Evolutionary conservation across 2,888 invertebrate species (phyloP), one percentile per base, ranked within the genome.

Genomic region (Syritta pipiens): DNA sequence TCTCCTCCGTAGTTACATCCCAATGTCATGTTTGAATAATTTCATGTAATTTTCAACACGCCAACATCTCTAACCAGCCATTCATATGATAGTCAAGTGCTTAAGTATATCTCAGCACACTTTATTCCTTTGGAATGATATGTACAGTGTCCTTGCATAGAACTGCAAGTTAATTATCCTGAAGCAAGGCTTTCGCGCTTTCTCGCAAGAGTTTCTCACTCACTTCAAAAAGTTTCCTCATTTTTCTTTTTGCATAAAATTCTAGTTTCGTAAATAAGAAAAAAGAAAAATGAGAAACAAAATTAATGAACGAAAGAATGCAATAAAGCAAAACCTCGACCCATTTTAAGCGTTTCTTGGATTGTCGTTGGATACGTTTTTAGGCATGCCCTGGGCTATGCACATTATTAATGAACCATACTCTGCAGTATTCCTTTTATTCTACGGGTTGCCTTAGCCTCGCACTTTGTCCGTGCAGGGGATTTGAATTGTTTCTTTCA

Each of bases 371-470:
- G 40, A 55, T 55, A 40, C 55, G 40, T 26, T 55, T 26, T 40
- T 37, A 6, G 37, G 17, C 37, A 26, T 24, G 40, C 59, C 30
- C 6, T 26, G 37, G 14, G 69, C 42, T 19, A 37, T 28, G 42
- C 44, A 37, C 28, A 37, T 60, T 60, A 32, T 46, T 69, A 48
- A 69, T 51, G 37, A 57, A 37, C 24, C 32, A 19, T n/a, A n/a
- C n/a, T n/a, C 26, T 40, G 44, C 59, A 22, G 42, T 19, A n/a
- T 60, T 46, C 49, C 20, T 57, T 48, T 19, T 1, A 9, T 44
- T 35, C 10, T 22, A n/a, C n/a, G n/a, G n/a, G n/a, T 10, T 35
- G 53, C 32, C 32, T 46, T 53, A 55, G 46, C 51, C 35, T 53
- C 12, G 37, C 35, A 30, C 44, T 57, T 57, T 57, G 40, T 42